Evolutionary conservation across 2,797 vertebrate genomes (phyloP).

Genomic region (Protosalanx chinensis): DNA sequence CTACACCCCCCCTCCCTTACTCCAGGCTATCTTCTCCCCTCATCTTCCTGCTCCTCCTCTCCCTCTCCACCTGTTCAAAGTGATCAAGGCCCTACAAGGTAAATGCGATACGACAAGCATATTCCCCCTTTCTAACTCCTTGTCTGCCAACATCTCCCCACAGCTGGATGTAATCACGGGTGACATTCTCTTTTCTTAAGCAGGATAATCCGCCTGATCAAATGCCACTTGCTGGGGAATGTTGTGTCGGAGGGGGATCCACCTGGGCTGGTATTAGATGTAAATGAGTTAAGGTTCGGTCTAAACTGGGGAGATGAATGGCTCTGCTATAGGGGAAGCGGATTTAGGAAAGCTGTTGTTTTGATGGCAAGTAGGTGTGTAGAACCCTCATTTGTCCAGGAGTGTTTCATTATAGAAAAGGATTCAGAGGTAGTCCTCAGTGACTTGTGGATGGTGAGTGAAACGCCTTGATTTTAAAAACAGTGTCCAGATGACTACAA

Average conservation of each 20-base stretch:
- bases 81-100: conserved; percentile 37
- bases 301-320: conserved; percentile 24
- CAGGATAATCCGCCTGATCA: conserved; percentile 45
- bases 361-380: not conserved
- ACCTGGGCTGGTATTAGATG: conserved; percentile 36
- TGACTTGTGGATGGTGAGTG: too few species aligned
- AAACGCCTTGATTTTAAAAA: too few species aligned
- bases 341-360: conserved; percentile 23
- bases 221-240: conserved; percentile 29
- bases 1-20: conserved; percentile 20
- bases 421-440: too few species aligned
- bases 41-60: not conserved
- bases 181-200: conserved; percentile 42
- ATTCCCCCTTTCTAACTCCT: conserved; percentile 45
- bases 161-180: conserved; percentile 50
- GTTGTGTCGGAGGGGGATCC: conserved; percentile 21
- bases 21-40: conserved; percentile 17
- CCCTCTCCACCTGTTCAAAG: conserved; percentile 38
- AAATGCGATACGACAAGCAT: conserved; percentile 62
- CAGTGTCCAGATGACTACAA: too few species aligned
- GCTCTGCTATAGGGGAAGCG: not conserved
- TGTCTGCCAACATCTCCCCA: conserved; percentile 42
- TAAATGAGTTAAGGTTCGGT: conserved; percentile 36
- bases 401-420: too few species aligned
- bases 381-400: too few species aligned